Evolutionary conservation across 2,797 vertebrate species (phyloP).

Genomic region (Neoniphon sammara): DNA sequence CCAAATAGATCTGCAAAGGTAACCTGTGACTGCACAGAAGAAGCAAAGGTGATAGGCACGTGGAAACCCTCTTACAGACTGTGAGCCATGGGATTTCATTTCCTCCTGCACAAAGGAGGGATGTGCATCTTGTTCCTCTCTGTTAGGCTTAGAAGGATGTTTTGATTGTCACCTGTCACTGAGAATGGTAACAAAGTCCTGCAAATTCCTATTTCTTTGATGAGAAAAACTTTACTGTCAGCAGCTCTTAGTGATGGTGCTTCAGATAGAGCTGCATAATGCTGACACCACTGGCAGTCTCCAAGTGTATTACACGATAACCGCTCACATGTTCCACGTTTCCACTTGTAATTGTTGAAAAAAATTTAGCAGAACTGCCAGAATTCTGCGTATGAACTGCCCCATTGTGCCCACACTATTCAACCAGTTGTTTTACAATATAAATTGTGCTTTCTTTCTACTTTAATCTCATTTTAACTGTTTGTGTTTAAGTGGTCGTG

Average conservation of each 20-base stretch:
- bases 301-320: conserved; percentile 43
- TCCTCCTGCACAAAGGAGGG: background rate
- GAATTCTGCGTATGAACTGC: conserved; percentile 47
- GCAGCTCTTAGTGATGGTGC: conserved; percentile 8
- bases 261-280: conserved; percentile 46
- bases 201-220: conserved; percentile 29
- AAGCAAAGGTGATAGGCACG: conserved; percentile 24
- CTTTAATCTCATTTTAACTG: conserved; percentile 56
- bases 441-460: conserved; percentile 50
- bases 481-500: conserved; percentile 49
- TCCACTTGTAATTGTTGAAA: conserved; percentile 45
- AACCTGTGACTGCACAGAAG: conserved; percentile 30
- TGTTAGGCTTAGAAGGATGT: conserved; percentile 9
- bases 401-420: conserved; percentile 26
- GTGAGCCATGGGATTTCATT: background rate
- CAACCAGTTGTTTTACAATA: conserved; percentile 45
- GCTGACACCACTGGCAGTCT: conserved; percentile 34
- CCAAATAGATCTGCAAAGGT: conserved; percentile 21
- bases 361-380: conserved; percentile 14
- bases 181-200: conserved; percentile 11
- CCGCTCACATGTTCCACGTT: conserved; percentile 50
- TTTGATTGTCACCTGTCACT: conserved; percentile 17
- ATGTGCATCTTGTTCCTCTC: conserved; percentile 3
- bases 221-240: conserved; percentile 31
- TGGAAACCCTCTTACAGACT: background rate